Evolutionary conservation across 2,113 vertebrate genomes (phyloP).

Genomic region (Phrynocephalus versicolor): DNA sequence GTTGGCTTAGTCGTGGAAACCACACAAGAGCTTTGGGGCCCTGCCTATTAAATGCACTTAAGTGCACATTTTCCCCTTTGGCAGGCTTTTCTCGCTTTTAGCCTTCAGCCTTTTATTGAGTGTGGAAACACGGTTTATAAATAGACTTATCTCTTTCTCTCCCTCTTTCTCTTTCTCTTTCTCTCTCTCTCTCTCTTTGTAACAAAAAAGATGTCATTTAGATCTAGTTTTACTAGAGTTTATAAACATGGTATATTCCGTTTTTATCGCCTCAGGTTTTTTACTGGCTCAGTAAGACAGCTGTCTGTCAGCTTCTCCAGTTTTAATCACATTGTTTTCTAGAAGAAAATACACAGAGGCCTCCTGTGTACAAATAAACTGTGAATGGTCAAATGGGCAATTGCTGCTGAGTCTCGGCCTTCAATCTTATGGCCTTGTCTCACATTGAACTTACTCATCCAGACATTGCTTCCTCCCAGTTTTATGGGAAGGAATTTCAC

Average conservation of each 20-base stretch:
- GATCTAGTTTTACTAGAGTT: constrained; percentile 57
- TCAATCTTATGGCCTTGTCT: neutral
- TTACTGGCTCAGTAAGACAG: constrained; percentile 57
- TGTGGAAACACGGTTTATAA: constrained; percentile 59
- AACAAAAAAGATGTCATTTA: constrained; percentile 47
- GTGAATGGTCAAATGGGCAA: neutral
- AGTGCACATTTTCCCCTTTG: constrained; percentile 43
- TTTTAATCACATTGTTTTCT: constrained; percentile 41
- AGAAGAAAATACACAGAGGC: constrained; percentile 28
- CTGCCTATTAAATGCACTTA: constrained; percentile 55
- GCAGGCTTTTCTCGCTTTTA: constrained; percentile 60
- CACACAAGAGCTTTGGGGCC: constrained; percentile 21
- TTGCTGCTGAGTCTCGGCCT: neutral
- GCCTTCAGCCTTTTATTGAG: constrained; percentile 59
- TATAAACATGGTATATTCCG: constrained; percentile 50
- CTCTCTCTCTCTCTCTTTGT: neutral
- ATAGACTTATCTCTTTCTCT: constrained; percentile 26
- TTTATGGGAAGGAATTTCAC: neutral
- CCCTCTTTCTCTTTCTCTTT: neutral
- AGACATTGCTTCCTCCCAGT: neutral
- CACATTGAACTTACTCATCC: neutral
- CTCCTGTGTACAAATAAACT: constrained; percentile 51
- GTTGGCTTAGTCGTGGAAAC: neutral
- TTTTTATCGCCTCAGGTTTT: constrained; percentile 46
- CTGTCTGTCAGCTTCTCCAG: constrained; percentile 58